Evolutionary conservation across 2,797 vertebrate species (phyloP), one percentile per base, ranked within the genome.

Genomic region (Pristis pectinata): DNA sequence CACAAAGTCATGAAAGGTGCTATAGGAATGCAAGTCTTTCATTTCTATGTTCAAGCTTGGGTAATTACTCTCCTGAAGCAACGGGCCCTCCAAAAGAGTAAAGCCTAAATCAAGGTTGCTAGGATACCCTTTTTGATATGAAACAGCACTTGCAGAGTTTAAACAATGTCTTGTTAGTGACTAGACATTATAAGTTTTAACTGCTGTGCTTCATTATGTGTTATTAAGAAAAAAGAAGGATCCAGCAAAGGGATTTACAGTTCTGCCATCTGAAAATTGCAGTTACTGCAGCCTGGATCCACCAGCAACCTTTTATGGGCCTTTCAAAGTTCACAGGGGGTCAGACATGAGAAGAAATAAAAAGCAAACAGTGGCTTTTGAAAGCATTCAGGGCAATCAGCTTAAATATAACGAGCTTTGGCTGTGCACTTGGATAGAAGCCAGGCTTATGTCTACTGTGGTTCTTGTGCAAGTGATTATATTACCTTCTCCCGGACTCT

Each of bases 381-480:
- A 96, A 96, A 96, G 95, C 96, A 95, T 79, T 95, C 95, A n/a
- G 95, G 95, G 95, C 96, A 95, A 95, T 96, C 96, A 95, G 95
- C 96, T 95, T 95, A 8, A 37, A 95, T 80, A 19, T 96, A 96
- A 96, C 96, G 96, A 96, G 96, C 95, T 95, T 95, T 96, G 95
- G 95, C 96, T 96, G 96, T 0, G 95, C 8, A 92, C 95, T 95
- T 96, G 96, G 96, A 79, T 95, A 19, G n/a, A 67, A 94, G 96
- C 96, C 96, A 96, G 95, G 92, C 95, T 27, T 95, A 95, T 96
- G 95, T 96, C 96, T 95, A 59, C 95, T 95, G 95, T 95, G 95
- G 95, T 96, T 96, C 96, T 96, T 95, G 95, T 96, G 96, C 96
- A 96, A 96, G 96, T 96, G 96, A 96, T 96, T 95, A 96, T 95